A percentile compares a stretch with the other conserved stretches of the same genome.
Evolutionary conservation across 2,113 vertebrate genomes (phyloP).

Genomic region (Rhinolophus sinicus): DNA sequence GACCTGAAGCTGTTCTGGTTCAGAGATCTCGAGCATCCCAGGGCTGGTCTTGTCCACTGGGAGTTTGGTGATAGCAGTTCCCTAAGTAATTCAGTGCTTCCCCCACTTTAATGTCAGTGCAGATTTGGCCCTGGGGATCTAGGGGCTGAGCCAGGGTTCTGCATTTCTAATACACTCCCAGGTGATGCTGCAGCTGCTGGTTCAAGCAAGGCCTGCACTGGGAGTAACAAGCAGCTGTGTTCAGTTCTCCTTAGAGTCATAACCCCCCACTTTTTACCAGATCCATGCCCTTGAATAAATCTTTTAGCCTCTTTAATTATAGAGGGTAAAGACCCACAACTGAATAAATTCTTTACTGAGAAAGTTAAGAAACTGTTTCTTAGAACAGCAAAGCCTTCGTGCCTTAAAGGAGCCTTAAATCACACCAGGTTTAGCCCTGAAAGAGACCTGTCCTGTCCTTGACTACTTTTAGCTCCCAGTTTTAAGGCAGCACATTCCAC

Average conservation of each 20-base stretch:
- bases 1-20: neutral
- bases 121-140: neutral
- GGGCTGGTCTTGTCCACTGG: neutral
- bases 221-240: neutral
- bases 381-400: neutral
- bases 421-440: neutral
- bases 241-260: too few relatives aligned
- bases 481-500: neutral
- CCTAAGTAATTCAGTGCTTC: neutral
- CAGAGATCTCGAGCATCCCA: neutral
- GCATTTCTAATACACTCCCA: neutral
- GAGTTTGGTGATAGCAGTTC: too few relatives aligned
- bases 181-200: neutral
- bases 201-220: neutral
- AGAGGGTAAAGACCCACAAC: neutral
- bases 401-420: neutral
- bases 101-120: rapidly evolving
- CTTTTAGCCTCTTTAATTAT: neutral
- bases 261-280: neutral
- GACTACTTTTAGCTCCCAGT: neutral
- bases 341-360: neutral
- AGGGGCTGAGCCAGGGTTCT: neutral
- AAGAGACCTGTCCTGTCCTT: neutral
- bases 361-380: neutral
- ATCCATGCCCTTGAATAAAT: neutral